These are phyloP conservation scores for Orthosia gothica DNA, from an alignment of 2,888 invertebrate species.

Conservation along the genomic window DNA sequence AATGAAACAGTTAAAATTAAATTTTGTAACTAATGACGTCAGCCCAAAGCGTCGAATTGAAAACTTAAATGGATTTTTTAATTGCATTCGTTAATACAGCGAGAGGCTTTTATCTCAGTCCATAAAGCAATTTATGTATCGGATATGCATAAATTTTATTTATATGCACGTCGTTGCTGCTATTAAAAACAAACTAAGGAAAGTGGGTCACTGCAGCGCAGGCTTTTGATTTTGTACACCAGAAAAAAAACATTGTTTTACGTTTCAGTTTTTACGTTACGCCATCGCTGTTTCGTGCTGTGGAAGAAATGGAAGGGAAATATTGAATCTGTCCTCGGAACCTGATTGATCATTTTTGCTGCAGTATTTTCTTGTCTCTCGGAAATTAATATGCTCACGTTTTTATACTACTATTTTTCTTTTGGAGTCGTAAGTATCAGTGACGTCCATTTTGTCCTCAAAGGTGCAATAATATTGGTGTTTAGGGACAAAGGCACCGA, in stretches of 20 bases:
- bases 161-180: conserved; percentile 35
- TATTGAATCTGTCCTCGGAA: conserved; percentile 24
- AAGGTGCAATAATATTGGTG: too few species aligned
- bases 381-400: not conserved
- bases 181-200: conserved; percentile 45
- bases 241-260: conserved; percentile 32
- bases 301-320: conserved; percentile 19
- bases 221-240: conserved; percentile 44
- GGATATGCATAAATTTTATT: conserved; percentile 59
- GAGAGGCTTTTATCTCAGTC: conserved; percentile 45
- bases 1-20: conserved; percentile 2
- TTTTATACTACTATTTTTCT: too few species aligned
- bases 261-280: conserved; percentile 35
- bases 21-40: conserved; percentile 12
- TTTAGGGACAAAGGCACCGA: too few species aligned
- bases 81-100: conserved; percentile 38
- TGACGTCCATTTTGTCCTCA: too few species aligned
- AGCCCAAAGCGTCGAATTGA: conserved; percentile 23
- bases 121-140: conserved; percentile 57
- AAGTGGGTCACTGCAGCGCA: conserved; percentile 50
- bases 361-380: not conserved
- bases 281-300: conserved; percentile 22
- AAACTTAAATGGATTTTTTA: conserved; percentile 45
- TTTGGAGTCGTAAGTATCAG: too few species aligned
- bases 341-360: conserved; percentile 14